These are phyloP conservation scores for Lamprotornis superbus DNA, from an alignment of 2,113 vertebrate genomes.

Conservation along the genomic window DNA sequence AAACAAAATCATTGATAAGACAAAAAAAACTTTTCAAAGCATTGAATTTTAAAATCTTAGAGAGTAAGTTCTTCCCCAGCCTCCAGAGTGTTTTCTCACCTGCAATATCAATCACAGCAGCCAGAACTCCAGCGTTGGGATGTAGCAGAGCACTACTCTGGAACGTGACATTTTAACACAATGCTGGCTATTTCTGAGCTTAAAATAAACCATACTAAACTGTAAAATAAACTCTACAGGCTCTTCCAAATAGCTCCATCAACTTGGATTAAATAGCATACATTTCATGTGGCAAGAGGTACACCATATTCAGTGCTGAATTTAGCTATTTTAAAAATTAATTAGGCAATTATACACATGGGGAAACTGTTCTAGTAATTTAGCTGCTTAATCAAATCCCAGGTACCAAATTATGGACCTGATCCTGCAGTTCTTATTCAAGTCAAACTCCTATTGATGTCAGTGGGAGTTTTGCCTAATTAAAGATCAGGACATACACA, in stretches of 20 bases:
- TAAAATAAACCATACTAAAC: slow-evolving; percentile 1
- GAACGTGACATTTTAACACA: background rate
- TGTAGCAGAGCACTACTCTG: background rate
- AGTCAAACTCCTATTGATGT: slow-evolving; percentile 62
- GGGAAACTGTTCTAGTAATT: slow-evolving; percentile 57
- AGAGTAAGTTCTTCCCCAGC: background rate
- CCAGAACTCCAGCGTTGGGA: background rate
- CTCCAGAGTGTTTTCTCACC: background rate
- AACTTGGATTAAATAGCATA: slow-evolving; percentile 15
- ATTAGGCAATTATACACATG: slow-evolving; percentile 62
- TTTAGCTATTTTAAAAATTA: slow-evolving; percentile 68
- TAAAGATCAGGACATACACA: slow-evolving; percentile 58
- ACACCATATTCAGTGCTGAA: slow-evolving; percentile 33
- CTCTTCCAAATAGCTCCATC: slow-evolving; percentile 23
- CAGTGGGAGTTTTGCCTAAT: slow-evolving; percentile 65
- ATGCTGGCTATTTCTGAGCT: background rate
- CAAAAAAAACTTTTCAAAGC: background rate
- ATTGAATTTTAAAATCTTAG: background rate
- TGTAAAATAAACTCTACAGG: background rate
- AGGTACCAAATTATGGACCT: slow-evolving; percentile 68
- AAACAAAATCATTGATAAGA: background rate
- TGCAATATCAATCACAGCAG: background rate
- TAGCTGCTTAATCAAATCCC: slow-evolving; percentile 63
- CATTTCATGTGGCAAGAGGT: slow-evolving; percentile 21
- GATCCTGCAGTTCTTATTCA: slow-evolving; percentile 68